phyloP scores from a whole-genome alignment of 2,113 vertebrate genomes.

The Chloroceryle aenea region DNA sequence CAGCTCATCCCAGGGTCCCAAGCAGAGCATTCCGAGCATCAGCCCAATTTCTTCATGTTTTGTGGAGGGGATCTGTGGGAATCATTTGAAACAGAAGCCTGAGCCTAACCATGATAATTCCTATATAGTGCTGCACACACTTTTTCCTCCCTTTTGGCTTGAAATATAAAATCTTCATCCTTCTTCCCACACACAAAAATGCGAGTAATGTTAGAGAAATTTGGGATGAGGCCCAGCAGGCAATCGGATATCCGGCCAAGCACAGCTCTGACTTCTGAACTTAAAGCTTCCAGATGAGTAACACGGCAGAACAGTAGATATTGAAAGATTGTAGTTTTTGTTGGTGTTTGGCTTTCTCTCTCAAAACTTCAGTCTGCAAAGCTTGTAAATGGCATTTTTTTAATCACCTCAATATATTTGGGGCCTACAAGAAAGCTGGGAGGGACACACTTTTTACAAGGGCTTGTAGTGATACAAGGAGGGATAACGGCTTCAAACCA shows the following conservation, averaged over 20 bases:
- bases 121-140: background rate
- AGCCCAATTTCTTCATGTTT: background rate
- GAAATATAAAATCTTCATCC: background rate
- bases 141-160: background rate
- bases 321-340: background rate
- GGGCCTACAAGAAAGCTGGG: too few species aligned
- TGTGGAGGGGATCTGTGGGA: background rate
- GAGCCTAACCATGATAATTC: accelerated
- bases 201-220: constrained; percentile 45
- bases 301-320: background rate
- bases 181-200: background rate
- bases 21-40: too few species aligned
- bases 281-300: background rate
- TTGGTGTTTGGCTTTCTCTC: background rate
- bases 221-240: constrained; percentile 9
- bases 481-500: too few species aligned
- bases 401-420: background rate
- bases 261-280: background rate
- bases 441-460: too few species aligned
- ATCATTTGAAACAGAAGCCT: background rate
- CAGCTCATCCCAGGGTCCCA: background rate
- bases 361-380: background rate
- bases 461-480: too few species aligned
- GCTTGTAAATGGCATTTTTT: background rate
- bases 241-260: background rate